Evolutionary conservation across 2,113 vertebrate genomes (phyloP).

Genomic region (Benthochromis sp.): DNA sequence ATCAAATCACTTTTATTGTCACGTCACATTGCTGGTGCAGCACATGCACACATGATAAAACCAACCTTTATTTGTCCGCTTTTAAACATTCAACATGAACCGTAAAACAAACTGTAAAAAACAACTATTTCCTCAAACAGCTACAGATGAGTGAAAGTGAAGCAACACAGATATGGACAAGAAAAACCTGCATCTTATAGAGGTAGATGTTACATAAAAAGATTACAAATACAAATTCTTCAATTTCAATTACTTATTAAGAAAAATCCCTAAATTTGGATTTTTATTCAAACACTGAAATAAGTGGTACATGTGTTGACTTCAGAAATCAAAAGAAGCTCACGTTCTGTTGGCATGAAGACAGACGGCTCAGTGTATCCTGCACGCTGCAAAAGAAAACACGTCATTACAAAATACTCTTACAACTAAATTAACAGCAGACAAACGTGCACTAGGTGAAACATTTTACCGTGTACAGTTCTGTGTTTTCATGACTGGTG

Average conservation of each 20-base stretch:
- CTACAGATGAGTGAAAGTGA: neutral
- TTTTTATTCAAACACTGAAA: neutral
- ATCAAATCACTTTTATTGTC: neutral
- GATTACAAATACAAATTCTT: neutral
- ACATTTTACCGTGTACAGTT: neutral
- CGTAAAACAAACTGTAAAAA: fast-evolving
- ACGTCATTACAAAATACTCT: neutral
- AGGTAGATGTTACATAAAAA: neutral
- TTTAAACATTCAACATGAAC: neutral
- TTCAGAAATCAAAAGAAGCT: neutral
- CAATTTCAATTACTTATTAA: fast-evolving
- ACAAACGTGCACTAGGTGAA: neutral
- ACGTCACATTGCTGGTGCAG: neutral
- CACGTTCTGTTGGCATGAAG: fast-evolving
- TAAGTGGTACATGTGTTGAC: neutral
- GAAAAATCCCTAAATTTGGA: neutral
- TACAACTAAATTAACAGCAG: neutral
- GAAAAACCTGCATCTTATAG: fast-evolving
- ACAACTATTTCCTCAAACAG: neutral
- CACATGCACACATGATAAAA: neutral
- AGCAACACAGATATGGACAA: neutral
- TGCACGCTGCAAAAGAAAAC: fast-evolving
- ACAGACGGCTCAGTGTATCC: neutral
- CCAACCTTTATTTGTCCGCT: neutral
- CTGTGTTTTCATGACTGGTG: neutral